Percentiles rank a stretch among this genome's conserved stretches.
Evolutionary conservation across 2,888 invertebrate genomes (phyloP).

Genomic region (Dermolepida albohirtum): DNA sequence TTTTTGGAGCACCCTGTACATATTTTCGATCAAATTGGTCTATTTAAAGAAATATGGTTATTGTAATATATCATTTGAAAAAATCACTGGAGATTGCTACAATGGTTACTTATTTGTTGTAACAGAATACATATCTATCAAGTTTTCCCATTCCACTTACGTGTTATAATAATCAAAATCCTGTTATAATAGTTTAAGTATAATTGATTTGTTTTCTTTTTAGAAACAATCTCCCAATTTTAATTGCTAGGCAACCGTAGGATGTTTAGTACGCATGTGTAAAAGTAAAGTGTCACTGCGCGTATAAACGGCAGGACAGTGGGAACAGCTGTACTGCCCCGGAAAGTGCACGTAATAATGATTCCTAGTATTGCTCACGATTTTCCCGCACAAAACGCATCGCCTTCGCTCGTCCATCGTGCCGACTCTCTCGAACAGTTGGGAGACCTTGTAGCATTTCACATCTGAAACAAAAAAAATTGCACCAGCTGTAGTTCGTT

Average conservation of each 20-base stretch:
- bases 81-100: too few species aligned
- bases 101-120: too few species aligned
- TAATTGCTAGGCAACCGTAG: constrained; percentile 62
- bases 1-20: too few species aligned
- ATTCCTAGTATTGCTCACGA: constrained; percentile 72
- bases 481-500: constrained; percentile 1
- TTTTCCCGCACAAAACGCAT: constrained; percentile 72
- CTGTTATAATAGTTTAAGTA: too few species aligned
- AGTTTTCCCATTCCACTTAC: too few species aligned
- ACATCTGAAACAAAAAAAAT: constrained; percentile 66
- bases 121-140: too few species aligned
- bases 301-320: constrained; percentile 72
- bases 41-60: too few species aligned
- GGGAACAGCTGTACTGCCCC: constrained; percentile 70
- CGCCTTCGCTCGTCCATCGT: constrained; percentile 70
- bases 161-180: constrained; percentile 3
- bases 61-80: too few species aligned
- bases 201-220: neutral
- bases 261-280: constrained; percentile 72
- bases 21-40: too few species aligned
- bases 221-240: constrained; percentile 32
- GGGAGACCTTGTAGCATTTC: constrained; percentile 69
- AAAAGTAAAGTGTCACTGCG: constrained; percentile 70
- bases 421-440: constrained; percentile 71
- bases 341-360: constrained; percentile 74